Evolutionary conservation across 2,797 vertebrate species (phyloP), one percentile per base, ranked within the genome.

Genomic region (Eulemur coronatus): DNA sequence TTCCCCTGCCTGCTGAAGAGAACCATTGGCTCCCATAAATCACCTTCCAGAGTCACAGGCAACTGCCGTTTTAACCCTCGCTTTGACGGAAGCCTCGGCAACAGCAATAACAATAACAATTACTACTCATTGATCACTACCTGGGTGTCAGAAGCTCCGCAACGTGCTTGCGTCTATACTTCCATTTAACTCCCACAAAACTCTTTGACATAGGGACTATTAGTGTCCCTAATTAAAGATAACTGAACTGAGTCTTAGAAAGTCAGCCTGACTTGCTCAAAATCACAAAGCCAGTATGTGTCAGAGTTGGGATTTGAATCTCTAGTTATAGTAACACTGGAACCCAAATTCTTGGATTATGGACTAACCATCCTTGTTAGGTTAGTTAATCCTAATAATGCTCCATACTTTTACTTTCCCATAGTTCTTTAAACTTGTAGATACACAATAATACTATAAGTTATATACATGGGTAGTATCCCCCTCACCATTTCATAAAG

Each of bases 1-100:
- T 98, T 97, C 97, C 94, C 38, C 43, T 81, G 98, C 67, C 95
- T 97, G 89, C 94, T 94, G 97, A 97, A 13, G 4, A 97, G 84
- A 97, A 84, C 79, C 92, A 92, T 79, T 88, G 79, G 57, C 94
- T 97, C 84, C 94, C 95, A 94, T 96, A 97, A 98, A 98, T 98
- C 97, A 96, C 96, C 92, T 88, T 65, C 70, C 48, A 2, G 91
- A 95, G 93, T 52, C 75, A 59, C 76, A 75, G 94, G 72, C 55
- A 14, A 94, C 70, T 63, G 85, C n/a, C 26, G 38, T 78, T 87
- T 97, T 97, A 91, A 94, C 97, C 93, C 96, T 94, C 35, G 0
- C n/a, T 41, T 67, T 78, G 26, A 52, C 28, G 38, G 95, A 70
- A 52, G 30, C 28, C 26, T 57, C 0, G 4, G 38, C 84, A n/a